phyloP scores from a whole-genome alignment of 2,888 invertebrate species.

The Netelia inedita region DNA sequence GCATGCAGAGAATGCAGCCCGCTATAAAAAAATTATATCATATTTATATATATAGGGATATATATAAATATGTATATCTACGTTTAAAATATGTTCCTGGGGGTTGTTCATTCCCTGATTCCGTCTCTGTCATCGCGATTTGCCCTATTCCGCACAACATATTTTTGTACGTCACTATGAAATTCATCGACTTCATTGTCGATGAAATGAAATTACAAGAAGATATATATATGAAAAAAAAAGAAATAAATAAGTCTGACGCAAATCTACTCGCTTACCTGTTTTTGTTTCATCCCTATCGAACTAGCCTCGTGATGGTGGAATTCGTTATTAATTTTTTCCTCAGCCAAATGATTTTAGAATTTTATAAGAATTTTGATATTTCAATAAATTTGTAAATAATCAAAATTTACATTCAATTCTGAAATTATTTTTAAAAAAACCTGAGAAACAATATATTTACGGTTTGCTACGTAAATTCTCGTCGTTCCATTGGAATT shows the following conservation, averaged over 20 bases:
- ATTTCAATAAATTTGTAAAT: too few species aligned
- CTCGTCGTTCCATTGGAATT: too few species aligned
- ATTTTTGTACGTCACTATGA: conserved; percentile 64
- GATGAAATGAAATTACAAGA: conserved; percentile 36
- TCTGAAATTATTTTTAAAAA: too few species aligned
- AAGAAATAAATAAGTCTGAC: conserved; percentile 22
- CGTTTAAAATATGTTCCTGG: conserved; percentile 58
- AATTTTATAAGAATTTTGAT: too few species aligned
- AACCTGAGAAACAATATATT: too few species aligned
- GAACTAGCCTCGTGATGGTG: neutral
- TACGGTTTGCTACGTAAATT: too few species aligned
- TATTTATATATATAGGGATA: neutral
- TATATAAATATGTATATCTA: neutral
- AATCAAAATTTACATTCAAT: too few species aligned
- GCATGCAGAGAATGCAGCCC: neutral
- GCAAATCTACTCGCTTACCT: conserved; percentile 30
- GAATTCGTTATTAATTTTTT: neutral
- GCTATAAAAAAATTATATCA: neutral
- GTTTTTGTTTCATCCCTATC: neutral
- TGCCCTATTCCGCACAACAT: conserved; percentile 57
- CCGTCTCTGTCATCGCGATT: conserved; percentile 21
- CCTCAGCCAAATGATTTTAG: too few species aligned
- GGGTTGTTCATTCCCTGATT: conserved; percentile 47
- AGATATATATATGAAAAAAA: conserved; percentile 25
- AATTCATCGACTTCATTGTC: conserved; percentile 41